Base-by-base conservation (phyloP, 2,113 vertebrate species). In the Oreochromis niloticus region DNA sequence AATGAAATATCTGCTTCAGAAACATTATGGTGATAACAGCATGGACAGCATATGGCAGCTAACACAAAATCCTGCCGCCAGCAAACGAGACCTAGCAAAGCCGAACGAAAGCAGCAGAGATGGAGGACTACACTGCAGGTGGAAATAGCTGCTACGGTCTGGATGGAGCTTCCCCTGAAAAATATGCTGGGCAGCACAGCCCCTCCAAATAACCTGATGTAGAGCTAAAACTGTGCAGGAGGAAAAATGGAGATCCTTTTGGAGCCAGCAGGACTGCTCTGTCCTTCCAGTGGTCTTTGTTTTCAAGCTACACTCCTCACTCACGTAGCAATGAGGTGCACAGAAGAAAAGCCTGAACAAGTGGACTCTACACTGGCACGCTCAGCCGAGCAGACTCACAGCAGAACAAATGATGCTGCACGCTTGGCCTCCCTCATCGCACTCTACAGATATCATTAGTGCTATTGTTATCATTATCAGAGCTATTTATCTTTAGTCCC, bases 381-480 rank as follows among this genome's bases (percentile, higher is more conserved):
- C 85, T 89, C 61, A 63, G 86, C 79, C n/a, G 54, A 85, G 85
- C 89, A 86, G 56, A 85, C 27, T 10, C 82, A 36, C 59, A 88
- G 71, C 32, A 75, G 79, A 83, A 82, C 12, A 85, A 59, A 46
- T 16, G 12, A 63, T 48, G 75, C 81, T 68, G 30, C 54, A 19
- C 22, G 4, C 83, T 68, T 5, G 6, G 24, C 81, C 91, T 34
- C 68, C 22, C 84, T 80, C 86, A 19, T 80, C 1, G 16, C 57
- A 6, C 91, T 78, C 57, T 55, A 19, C 50, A 84, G 80, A 86
- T 85, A 80, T 89, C 86, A 92, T 91, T 87, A 91, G 84, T 30
- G 30, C 61, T 66, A 54, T 87, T 89, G 89, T 91, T 85, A 79
- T 87, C 82, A 82, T 89, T 86, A 90, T 91, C 89, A 63, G 17